These are phyloP conservation scores for Chaetorhynchus papuensis DNA, from an alignment of 2,113 vertebrate genomes.

Conservation along the genomic window DNA sequence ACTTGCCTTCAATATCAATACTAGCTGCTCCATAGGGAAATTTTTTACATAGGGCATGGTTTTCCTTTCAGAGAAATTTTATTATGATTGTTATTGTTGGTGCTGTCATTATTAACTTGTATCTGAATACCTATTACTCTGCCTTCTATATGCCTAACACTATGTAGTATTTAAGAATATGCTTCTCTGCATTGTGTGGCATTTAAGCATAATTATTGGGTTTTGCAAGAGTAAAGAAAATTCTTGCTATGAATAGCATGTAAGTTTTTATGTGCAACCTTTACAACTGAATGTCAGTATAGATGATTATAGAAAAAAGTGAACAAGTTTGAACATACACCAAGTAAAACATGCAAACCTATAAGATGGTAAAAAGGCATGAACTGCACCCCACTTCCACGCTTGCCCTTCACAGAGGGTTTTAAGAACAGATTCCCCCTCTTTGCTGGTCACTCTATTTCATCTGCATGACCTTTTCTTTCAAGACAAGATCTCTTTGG, in stretches of 20 bases:
- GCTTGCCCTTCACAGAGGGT: fast-evolving
- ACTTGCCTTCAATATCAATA: not conserved
- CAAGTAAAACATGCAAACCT: not conserved
- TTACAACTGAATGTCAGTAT: not conserved
- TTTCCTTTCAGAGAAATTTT: not conserved
- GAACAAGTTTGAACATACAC: not conserved
- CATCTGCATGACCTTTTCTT: not conserved
- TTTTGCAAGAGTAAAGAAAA: not conserved
- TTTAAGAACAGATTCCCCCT: not conserved
- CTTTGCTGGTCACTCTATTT: not conserved
- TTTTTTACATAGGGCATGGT: not conserved
- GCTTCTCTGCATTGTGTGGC: not conserved
- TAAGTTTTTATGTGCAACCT: not conserved
- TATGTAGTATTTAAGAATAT: not conserved
- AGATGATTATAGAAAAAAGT: not conserved
- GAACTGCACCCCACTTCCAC: not conserved
- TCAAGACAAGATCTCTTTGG: not conserved
- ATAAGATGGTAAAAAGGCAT: not conserved
- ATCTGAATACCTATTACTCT: not conserved
- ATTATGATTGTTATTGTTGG: not conserved
- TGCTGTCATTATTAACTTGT: not conserved
- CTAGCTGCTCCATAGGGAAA: not conserved
- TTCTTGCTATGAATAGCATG: not conserved
- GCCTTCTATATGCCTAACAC: not conserved
- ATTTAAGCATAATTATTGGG: not conserved